Evolutionary conservation across 2,797 vertebrate species (phyloP), one percentile per base, ranked within the genome.

Genomic region (Chiroxiphia lanceolata): DNA sequence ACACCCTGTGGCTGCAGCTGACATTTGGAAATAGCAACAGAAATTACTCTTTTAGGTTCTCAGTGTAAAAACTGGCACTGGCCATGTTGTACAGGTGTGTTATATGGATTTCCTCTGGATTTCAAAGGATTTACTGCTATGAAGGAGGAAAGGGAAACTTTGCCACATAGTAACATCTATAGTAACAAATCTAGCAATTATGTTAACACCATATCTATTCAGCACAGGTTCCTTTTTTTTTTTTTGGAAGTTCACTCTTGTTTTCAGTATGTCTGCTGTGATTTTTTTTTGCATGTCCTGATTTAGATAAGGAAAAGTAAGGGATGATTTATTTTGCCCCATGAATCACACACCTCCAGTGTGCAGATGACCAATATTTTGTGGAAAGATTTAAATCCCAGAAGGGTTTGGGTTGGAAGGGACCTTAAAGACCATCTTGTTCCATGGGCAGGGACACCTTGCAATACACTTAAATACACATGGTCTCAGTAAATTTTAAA

Each of bases 141-240:
- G 36, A 59, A 71, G 23, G 34, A 68, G 15, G 19, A 75, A 69
- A 61, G 59, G 57, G 48, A 51, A 92, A 68, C 48, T 71, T 74
- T 67, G 21, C 53, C 31, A 33, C 11, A 4, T 1, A 21, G n/a
- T n/a, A n/a, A n/a, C 47, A 2, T 0, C 0, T 65, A 1, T 44
- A 59, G 56, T 12, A 27, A 21, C 9, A 27, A 27, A 29, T 29
- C 15, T 51, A 51, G 6, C 26, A 51, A 9, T 11, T 51, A 27
- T 51, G 26, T 27, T 51, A 29, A 10, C 29, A 8, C 50, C 50
- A 51, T 27, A 29, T 29, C 50, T 51, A 18, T 10, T 51, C 16
- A 51, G 50, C 27, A 51, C 50, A 4, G 40, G 4, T 21, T 29
- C 2, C 4, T 51, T 70, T 64, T 33, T 47, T 33, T 47, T 17